Evolutionary conservation across 1,140 invertebrate species (phyloP), one percentile per base, ranked within the genome.

Genomic region (Drosophila prosaltans): DNA sequence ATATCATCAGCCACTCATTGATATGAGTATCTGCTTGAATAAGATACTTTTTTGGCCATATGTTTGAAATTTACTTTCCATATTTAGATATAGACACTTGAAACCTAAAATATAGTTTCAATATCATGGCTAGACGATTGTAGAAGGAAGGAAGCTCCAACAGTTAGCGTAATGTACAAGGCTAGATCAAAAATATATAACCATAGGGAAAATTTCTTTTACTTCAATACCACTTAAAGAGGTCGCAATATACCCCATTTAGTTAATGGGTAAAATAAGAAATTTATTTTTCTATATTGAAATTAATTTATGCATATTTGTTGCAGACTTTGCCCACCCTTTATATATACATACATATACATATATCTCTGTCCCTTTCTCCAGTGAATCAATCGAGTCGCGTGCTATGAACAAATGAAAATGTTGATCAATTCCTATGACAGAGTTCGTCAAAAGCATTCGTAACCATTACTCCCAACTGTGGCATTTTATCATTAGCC

Each of bases 221-320:
- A n/a, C n/a, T 36, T 3, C 32, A 6, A 6, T 36, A 1, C 6
- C 32, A 36, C 28, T 36, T 36, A 1, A 1, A 36, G 6, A 36
- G 32, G 6, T 4, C 4, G 32, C 6, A 36, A 36, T 36, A 36
- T 36, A 36, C 32, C 32, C 32, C 32, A 36, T 36, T 24, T 48
- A 48, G 24, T 9, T 8, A 48, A 8, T 21, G 45, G 45, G 45
- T 48, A 24, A 10, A 9, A 62, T 21, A 40, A 43, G 61, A 75
- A 65, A 61, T 79, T 75, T 65, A 51, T 58, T 45, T 72, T 72
- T 67, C 40, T 65, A 69, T 82, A 71, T 65, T 58, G 60, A 68
- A 72, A 75, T 72, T 81, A 79, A 86, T 86, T 73, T 81, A 81
- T 86, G 60, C 62, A 86, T 82, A 69, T 77, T 72, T 54, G 39